phyloP scores from a whole-genome alignment of 2,888 invertebrate genomes.

The Hirtodrosophila duncani region DNA sequence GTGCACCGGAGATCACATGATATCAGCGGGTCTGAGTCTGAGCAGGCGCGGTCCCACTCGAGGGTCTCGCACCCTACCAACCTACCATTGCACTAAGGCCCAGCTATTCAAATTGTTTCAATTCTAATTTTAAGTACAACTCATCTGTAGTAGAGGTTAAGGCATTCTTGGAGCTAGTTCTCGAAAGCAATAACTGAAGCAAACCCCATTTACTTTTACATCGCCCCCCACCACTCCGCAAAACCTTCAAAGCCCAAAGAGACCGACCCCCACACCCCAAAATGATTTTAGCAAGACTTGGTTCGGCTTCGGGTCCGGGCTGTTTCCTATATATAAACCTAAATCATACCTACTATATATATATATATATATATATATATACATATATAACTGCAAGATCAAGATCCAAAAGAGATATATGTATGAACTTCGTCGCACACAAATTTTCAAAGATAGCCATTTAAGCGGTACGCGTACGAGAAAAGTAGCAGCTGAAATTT shows the following conservation, averaged over 20 bases:
- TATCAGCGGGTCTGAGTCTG: slow-evolving; percentile 62
- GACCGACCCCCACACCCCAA: no score
- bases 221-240: no score
- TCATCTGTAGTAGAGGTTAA: slow-evolving; percentile 52
- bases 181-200: slow-evolving; percentile 30
- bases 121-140: slow-evolving; percentile 63
- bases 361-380: slow-evolving; percentile 28
- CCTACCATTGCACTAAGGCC: slow-evolving; percentile 51
- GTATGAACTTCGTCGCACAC: slow-evolving; percentile 51
- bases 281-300: slow-evolving; percentile 4
- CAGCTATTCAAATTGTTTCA: slow-evolving; percentile 68
- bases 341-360: slow-evolving; percentile 9
- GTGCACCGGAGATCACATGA: slow-evolving; percentile 77
- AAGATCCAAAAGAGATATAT: slow-evolving; percentile 9
- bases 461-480: slow-evolving; percentile 38
- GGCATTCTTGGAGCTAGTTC: slow-evolving; percentile 26
- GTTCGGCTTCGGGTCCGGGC: slow-evolving; percentile 5
- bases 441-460: slow-evolving; percentile 68
- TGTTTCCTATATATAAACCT: slow-evolving; percentile 18
- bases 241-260: no score
- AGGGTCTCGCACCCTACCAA: no score
- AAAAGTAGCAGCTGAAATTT: slow-evolving; percentile 13
- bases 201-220: no score
- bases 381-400: slow-evolving; percentile 20
- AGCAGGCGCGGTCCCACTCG: no score